Evolutionary conservation across 2,888 invertebrate genomes (phyloP).

Genomic region (Lottia scabra): DNA sequence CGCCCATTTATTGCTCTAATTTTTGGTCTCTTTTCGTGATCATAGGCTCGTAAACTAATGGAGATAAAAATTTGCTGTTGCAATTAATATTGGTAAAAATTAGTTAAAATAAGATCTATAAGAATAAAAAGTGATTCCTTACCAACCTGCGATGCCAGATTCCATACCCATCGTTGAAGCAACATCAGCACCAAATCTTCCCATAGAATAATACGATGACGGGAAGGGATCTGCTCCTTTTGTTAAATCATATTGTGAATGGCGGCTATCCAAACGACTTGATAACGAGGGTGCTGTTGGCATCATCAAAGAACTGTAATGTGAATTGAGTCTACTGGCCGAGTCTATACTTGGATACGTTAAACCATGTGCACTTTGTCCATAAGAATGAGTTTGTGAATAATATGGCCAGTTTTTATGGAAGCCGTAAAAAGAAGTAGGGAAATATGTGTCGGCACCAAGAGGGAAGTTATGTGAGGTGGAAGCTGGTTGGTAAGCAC

Average conservation of each 20-base stretch:
- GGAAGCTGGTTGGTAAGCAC: conserved; percentile 78
- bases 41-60: no score
- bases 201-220: conserved; percentile 33
- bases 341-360: conserved; percentile 38
- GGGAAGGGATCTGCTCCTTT: conserved; percentile 36
- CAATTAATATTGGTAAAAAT: no score
- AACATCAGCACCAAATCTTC: conserved; percentile 34
- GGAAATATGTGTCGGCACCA: conserved; percentile 51
- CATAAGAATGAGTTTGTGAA: conserved; percentile 68
- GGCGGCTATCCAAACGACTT: conserved; percentile 24
- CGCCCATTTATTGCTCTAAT: no score
- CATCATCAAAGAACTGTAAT: conserved; percentile 72
- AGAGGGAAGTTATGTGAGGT: conserved; percentile 29
- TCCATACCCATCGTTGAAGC: conserved; percentile 29
- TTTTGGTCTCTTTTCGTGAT: no score
- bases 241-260: conserved; percentile 33
- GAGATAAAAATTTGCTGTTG: no score
- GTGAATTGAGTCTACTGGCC: conserved; percentile 54
- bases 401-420: conserved; percentile 73
- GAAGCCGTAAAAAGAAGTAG: conserved; percentile 35
- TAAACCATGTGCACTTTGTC: conserved; percentile 41
- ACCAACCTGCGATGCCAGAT: conserved; percentile 31
- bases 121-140: background rate
- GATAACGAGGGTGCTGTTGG: conserved; percentile 27
- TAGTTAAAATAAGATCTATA: background rate